Conservation (phyloP, 2,113 vertebrate genomes). For the Argyrosomus japonicus region DNA sequence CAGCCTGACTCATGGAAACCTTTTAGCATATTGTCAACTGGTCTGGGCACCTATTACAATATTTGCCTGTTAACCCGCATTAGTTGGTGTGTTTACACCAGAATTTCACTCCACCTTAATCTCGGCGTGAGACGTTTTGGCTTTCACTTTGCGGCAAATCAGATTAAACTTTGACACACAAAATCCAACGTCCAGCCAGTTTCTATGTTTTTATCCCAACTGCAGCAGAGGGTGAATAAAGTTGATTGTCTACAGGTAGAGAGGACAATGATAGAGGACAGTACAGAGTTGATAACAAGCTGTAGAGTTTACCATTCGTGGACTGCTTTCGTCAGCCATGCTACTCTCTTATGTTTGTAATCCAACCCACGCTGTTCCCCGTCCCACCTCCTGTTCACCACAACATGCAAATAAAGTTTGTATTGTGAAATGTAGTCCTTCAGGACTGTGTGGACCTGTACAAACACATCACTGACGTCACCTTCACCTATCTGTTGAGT, state of each 20-base stretch:
- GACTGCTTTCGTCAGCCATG: neutral
- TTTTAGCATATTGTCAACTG: neutral
- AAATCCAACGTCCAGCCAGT: neutral
- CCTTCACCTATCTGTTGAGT: neutral
- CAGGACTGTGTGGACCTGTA: neutral
- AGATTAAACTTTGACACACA: neutral
- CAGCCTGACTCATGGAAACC: neutral
- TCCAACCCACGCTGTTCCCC: neutral
- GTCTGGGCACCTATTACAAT: neutral
- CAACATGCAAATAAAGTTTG: neutral
- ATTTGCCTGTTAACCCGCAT: neutral
- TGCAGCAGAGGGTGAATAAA: neutral
- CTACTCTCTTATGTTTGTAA: neutral
- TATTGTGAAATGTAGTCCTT: neutral
- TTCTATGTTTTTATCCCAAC: neutral
- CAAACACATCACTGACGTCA: neutral
- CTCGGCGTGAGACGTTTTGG: too few relatives aligned
- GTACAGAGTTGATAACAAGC: neutral
- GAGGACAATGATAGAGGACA: neutral
- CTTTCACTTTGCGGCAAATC: neutral
- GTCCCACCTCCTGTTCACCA: neutral
- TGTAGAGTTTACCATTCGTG: neutral
- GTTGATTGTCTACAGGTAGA: neutral
- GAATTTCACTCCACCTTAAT: neutral
- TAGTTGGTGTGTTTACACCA: too few relatives aligned